These are phyloP conservation scores for Meriones unguiculatus DNA, from an alignment of 2,113 vertebrate genomes.

Conservation along the genomic window DNA sequence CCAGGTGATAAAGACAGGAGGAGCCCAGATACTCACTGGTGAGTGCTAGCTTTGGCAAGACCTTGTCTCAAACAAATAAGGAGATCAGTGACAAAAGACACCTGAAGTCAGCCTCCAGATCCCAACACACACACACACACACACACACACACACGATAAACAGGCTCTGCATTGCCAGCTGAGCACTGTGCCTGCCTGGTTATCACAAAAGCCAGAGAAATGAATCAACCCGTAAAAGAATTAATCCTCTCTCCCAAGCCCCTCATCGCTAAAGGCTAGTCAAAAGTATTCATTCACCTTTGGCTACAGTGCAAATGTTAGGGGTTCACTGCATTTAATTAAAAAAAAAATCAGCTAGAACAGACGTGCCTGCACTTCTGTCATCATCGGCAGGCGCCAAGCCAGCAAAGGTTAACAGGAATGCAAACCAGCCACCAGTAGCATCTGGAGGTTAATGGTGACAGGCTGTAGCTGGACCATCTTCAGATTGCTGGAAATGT, in stretches of 20 bases:
- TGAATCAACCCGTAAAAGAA: neutral
- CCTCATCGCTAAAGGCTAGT: neutral
- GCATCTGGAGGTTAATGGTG: constrained; percentile 76
- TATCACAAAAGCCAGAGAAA: neutral
- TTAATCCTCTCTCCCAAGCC: neutral
- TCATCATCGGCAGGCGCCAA: constrained; percentile 58
- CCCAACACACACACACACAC: neutral
- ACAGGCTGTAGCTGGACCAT: constrained; percentile 24
- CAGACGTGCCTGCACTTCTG: neutral
- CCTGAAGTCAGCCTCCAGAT: neutral
- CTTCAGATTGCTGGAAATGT: constrained; percentile 82
- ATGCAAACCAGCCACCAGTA: constrained; percentile 61
- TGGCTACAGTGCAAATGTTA: constrained; percentile 54
- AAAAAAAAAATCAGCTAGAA: constrained; percentile 3
- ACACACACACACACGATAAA: neutral
- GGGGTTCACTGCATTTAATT: constrained; percentile 30
- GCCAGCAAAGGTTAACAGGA: constrained; percentile 79
- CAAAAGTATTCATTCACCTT: constrained; percentile 27
- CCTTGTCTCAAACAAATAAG: neutral
- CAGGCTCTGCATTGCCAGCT: neutral
- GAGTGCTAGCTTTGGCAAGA: neutral
- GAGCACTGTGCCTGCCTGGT: neutral
- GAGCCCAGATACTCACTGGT: neutral
- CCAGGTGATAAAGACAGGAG: neutral
- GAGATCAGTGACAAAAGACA: neutral